Evolutionary conservation across 2,888 invertebrate species (phyloP).

Genomic region (Linnaemya vulpina): DNA sequence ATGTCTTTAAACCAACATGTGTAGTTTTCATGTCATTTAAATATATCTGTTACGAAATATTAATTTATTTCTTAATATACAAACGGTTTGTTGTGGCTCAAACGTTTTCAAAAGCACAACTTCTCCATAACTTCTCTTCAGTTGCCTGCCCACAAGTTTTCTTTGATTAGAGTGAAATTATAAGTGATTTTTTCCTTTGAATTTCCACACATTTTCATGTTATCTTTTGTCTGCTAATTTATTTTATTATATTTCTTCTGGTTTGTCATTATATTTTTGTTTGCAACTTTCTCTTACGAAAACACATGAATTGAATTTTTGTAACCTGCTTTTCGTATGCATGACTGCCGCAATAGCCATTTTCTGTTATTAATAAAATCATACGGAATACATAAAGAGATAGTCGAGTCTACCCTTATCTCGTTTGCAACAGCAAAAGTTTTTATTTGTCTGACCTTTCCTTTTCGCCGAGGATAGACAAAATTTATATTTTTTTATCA

Average conservation of each 20-base stretch:
- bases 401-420: background rate
- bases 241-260: background rate
- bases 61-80: no score
- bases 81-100: no score
- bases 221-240: background rate
- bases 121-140: conserved; percentile 8
- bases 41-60: background rate
- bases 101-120: no score
- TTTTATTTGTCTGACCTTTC: conserved; percentile 56
- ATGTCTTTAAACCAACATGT: conserved; percentile 52
- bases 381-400: background rate
- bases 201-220: background rate
- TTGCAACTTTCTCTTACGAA: background rate
- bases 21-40: background rate
- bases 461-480: conserved; percentile 46
- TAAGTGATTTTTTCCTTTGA: background rate
- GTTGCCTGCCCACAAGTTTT: background rate
- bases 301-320: conserved; percentile 53
- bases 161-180: background rate
- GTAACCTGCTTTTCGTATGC: conserved; percentile 36
- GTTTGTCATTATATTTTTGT: background rate
- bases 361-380: conserved; percentile 45
- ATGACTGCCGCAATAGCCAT: conserved; percentile 43
- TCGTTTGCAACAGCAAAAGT: background rate
- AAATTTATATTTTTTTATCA: conserved; percentile 57